Evolutionary conservation across 2,797 vertebrate species (phyloP), one percentile per base, ranked within the genome.

Genomic region (Catamblyrhynchus diadema): DNA sequence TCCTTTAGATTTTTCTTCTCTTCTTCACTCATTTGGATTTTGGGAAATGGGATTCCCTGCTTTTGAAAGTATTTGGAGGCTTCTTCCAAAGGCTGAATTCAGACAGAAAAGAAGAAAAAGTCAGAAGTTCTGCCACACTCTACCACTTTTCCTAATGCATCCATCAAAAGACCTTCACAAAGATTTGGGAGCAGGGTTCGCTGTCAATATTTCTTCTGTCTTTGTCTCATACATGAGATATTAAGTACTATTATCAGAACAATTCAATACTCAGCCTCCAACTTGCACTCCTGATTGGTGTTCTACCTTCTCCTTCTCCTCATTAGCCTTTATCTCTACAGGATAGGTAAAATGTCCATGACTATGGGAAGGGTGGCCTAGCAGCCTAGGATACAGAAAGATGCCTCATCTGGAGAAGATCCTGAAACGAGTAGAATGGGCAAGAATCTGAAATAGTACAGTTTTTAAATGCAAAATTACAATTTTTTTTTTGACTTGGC

Each of bases 31-130:
- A 98, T 91, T 30, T 97, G 82, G 4, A 98, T 97, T 45, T 95
- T 96, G 42, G 98, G 99, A 96, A 99, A 99, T 23, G 98, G 98
- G 45, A 99, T 98, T 59, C 97, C 92, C 78, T 98, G 98, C 33
- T 97, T 81, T 6, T 44, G 35, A 24, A 98, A 99, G 95, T 98
- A 98, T 47, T 97, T 95, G 21, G 97, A 98, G 14, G 98, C 98
- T 91, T 97, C 90, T 87, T 98, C 97, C 81, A 99, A 83, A 61
- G 98, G 98, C 98, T 99, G 75, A 23, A 86, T 42, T 84, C 54
- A 93, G 61, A 77, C 9, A 92, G 20, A 41, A 73, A 61, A 88
- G 61, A 60, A n/a, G 5, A 64, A 78, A 75, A 65, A 2, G 24
- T 75, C 39, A 88, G 66, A 81, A 90, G 66, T 66, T 62, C 39